Evolutionary conservation across 2,797 vertebrate species (phyloP), one percentile per base, ranked within the genome.

Genomic region (Halcyon chelicuti): DNA sequence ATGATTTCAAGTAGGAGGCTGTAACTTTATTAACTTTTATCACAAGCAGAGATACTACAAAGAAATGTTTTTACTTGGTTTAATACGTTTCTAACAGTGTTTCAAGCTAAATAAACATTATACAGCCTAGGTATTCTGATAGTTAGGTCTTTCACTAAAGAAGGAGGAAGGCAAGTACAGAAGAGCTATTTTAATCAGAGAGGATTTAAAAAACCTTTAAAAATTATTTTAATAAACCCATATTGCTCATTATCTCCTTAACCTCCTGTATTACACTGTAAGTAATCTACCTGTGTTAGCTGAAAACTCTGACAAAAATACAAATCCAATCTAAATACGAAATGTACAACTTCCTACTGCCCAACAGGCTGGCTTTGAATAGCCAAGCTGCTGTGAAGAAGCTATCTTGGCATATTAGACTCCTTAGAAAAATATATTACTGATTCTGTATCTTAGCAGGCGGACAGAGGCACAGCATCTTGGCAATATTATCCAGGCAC

Each of bases 11-110:
- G 68, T n/a, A 37, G 13, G 70, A 84, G 51, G 31, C 37, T 76
- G 22, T 40, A 93, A 81, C 66, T 94, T 86, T 76, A 92, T 88
- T 96, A 87, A 92, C 54, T 93, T 94, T 74, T 81, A 78, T 78
- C 52, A 75, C 47, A 84, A 71, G 57, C 5, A 8, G 49, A 83
- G 61, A n/a, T 88, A 93, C 40, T 84, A 80, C 42, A 71, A 44
- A 4, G 7, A 82, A 90, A 81, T 62, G 47, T 72, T 93, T 86
- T 92, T 29, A 35, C 44, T 90, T 73, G 35, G n/a, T 82, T 88
- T 71, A 82, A 5, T 85, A 86, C 23, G 28, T 61, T 82, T 63
- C 67, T 88, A 86, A 72, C 22, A 81, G 29, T 44, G 55, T 40
- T 92, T 28, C 44, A 88, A 86, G 77, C 4, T 60, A 92, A 84